phyloP scores from a whole-genome alignment of 1,140 invertebrate species.

The Diuraphis noxia region DNA sequence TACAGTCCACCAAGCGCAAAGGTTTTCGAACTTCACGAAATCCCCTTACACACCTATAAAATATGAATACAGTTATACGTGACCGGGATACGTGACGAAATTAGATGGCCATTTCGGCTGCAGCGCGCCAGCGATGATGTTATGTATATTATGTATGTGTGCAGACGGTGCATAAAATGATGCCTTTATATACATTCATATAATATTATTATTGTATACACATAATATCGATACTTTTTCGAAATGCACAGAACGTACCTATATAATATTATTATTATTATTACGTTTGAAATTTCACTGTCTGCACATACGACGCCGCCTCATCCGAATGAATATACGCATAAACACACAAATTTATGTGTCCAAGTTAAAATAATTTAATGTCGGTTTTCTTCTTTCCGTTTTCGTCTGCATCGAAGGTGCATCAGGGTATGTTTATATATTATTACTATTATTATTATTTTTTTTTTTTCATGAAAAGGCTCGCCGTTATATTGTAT shows the following conservation, averaged over 20 bases:
- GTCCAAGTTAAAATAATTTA: not conserved
- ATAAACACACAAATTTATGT: not conserved
- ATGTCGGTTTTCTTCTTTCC: not conserved
- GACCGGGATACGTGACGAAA: not conserved
- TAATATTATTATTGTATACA: no score
- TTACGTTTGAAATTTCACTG: not conserved
- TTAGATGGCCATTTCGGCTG: not conserved
- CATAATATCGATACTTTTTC: not conserved
- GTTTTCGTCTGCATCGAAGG: not conserved
- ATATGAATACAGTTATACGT: slow-evolving; percentile 41
- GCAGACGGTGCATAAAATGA: not conserved
- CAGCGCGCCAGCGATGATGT: not conserved
- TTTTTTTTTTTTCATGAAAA: not conserved
- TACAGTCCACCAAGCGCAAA: not conserved
- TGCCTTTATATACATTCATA: not conserved
- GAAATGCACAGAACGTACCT: not conserved
- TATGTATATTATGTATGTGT: not conserved
- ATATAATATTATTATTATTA: no score
- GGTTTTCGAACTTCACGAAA: not conserved
- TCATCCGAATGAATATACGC: not conserved
- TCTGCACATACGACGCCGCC: not conserved
- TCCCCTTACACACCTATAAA: not conserved
- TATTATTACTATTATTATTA: no score
- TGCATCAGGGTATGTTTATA: no score
- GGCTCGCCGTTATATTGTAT: not conserved